Evolutionary conservation across 2,113 vertebrate genomes (phyloP), one percentile per base, ranked within the genome.

Genomic region (Ictalurus furcatus): DNA sequence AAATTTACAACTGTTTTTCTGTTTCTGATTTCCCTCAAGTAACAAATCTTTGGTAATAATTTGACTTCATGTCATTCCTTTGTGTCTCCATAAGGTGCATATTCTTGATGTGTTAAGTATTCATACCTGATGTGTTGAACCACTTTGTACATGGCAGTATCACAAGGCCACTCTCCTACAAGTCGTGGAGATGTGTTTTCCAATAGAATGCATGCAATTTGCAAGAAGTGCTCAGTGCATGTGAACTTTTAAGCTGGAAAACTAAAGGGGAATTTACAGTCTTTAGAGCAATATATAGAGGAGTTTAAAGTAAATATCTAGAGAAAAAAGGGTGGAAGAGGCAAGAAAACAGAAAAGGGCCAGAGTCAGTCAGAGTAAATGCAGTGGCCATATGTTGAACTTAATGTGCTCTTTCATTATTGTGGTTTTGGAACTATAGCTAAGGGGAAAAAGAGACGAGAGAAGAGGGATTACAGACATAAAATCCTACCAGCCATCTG

Each of bases 371-470:
- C 84, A 74, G 54, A 89, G 91, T 91, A 84, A 90, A 89, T 86
- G 89, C 91, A 91, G 59, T 89, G 89, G 85, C 84, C 73, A 89
- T 90, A 91, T 93, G 89, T 89, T 87, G 78, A 89, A 90, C 92
- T 93, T 91, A 91, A 94, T 92, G 93, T 90, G 92, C 93, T 93
- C 92, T 92, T 92, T 92, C 91, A 89, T 92, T 90, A 91, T 91
- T 93, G 93, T 87, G 93, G 92, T 92, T 94, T 89, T 92, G 93
- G 91, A 87, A 90, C 79, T 87, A 90, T 88, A 91, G 89, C 40
- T 28, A 48, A 23, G 56, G 90, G 79, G 84, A 88, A 91, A 79
- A 88, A 91, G 84, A 87, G 92, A 90, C 74, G 88, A 91, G 58
- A 83, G 44, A 88, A 90, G 89, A 67, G 89, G 85, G 74, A 87